Percentiles rank a stretch among this genome's conserved stretches.
These are phyloP conservation scores for Solenopsis invicta DNA, from an alignment of 1,140 invertebrate genomes.

Conservation along the genomic window DNA sequence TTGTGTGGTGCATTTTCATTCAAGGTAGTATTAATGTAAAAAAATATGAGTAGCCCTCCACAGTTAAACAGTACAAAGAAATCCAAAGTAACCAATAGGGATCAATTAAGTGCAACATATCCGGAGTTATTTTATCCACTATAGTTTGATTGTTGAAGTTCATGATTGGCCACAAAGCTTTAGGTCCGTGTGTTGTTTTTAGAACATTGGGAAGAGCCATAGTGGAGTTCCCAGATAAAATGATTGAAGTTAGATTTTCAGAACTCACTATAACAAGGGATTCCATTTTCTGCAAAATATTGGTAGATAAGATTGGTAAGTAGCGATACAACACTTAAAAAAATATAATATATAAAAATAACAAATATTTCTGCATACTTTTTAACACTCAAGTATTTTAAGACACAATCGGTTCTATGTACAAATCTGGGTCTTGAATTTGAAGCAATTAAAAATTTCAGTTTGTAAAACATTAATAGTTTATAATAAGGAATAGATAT, in stretches of 20 bases:
- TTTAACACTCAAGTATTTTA: not conserved
- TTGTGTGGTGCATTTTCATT: too few species aligned
- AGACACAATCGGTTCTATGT: not conserved
- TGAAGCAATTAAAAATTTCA: not conserved
- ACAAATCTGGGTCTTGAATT: not conserved
- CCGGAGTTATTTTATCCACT: conserved; percentile 90
- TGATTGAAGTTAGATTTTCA: not conserved
- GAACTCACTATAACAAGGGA: not conserved
- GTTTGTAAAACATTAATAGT: conserved; percentile 47
- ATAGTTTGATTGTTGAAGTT: conserved; percentile 89
- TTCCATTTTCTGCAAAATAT: conserved; percentile 44
- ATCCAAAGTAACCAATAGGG: conserved; percentile 89
- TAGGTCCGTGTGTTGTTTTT: conserved; percentile 32
- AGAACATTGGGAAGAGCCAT: not conserved
- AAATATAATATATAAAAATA: not conserved
- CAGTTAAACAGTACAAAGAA: not conserved
- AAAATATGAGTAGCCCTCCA: too few species aligned
- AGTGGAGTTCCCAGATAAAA: not conserved
- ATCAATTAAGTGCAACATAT: conserved; percentile 92
- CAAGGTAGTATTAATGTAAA: too few species aligned
- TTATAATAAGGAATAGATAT: not conserved
- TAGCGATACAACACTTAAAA: not conserved
- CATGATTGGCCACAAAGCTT: conserved; percentile 62
- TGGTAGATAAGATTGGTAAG: not conserved
- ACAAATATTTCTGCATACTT: not conserved